Evolutionary conservation across 2,797 vertebrate genomes (phyloP).

Genomic region (Crocodylus rhombifer): DNA sequence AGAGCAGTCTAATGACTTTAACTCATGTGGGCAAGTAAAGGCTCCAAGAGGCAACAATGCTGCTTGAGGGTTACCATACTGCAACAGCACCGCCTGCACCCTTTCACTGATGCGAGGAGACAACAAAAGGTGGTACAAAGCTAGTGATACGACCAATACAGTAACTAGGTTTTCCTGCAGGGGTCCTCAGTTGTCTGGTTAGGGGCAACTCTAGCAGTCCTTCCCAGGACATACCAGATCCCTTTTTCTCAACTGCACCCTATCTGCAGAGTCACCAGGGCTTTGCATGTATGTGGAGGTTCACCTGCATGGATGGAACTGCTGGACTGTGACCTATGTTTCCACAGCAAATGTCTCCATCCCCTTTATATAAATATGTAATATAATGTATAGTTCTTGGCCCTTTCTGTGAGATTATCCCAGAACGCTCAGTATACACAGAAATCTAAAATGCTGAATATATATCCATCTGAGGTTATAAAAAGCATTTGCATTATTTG

Average conservation of each 20-base stretch:
- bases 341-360: background rate
- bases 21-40: background rate
- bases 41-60: background rate
- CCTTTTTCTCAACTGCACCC: background rate
- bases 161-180: background rate
- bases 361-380: background rate
- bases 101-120: background rate
- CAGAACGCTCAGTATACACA: conserved; percentile 31
- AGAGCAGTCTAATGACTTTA: background rate
- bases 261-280: background rate
- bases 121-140: background rate
- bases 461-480: background rate
- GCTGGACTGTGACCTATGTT: background rate
- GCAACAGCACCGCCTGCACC: background rate
- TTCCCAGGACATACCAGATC: background rate
- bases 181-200: background rate
- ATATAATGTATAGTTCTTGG: background rate
- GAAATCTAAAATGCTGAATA: conserved; percentile 36
- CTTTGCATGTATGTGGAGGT: background rate
- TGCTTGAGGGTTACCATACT: background rate
- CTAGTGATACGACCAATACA: background rate
- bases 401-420: conserved; percentile 16
- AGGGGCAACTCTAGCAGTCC: background rate
- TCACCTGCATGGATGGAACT: background rate
- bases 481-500: conserved; percentile 33